Base-by-base conservation (phyloP, 1,140 invertebrate genomes). In the Tetraneura akinire region DNA sequence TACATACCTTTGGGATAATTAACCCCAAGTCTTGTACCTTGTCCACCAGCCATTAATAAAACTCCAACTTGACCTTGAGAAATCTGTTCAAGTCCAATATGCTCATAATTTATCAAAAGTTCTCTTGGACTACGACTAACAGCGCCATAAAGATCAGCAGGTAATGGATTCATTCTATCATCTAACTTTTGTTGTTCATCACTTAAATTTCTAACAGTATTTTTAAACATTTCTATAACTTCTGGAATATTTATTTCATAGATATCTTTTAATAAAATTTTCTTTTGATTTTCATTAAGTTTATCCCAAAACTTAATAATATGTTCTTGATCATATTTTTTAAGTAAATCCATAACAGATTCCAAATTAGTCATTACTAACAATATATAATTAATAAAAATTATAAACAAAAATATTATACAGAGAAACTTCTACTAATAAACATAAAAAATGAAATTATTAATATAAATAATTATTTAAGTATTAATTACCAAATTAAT, bases 1-100 rank as follows among this genome's bases (percentile, higher is more conserved):
- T 93, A 98, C 95, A 99, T 98, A 78, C 98, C 98, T 88, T 99
- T 99, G 0, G 98, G 98, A 84, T 96, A 93, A 51, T 89, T 88
- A 0, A 98, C 96, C 14, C 98, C 98, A 0, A 99, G 88, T 74
- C 98, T 89, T 3, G 97, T 99, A 68, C 93, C 93, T 86, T 93
- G 94, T 66, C 93, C 93, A 81, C 92, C 92, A 80, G 91, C 92
- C 85, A 92, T 86, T 80, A 93, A 86, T 53, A 99, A 85, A 49
- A 97, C 95, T 82, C 92, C 96, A n/a, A 98, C 94, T 84, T 89
- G 88, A 26, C 92, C 91, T 55, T 92, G 86, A 0, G 92, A 88
- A 13, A 98, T 91, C 83, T 93, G 91, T 81, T 88, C 85, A 5
- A 97, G 86, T n/a, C 91, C 90, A 86, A 89, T 87, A 10, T 88